Conservation (phyloP, 2,888 invertebrate genomes). For the Ceramica pisi region DNA sequence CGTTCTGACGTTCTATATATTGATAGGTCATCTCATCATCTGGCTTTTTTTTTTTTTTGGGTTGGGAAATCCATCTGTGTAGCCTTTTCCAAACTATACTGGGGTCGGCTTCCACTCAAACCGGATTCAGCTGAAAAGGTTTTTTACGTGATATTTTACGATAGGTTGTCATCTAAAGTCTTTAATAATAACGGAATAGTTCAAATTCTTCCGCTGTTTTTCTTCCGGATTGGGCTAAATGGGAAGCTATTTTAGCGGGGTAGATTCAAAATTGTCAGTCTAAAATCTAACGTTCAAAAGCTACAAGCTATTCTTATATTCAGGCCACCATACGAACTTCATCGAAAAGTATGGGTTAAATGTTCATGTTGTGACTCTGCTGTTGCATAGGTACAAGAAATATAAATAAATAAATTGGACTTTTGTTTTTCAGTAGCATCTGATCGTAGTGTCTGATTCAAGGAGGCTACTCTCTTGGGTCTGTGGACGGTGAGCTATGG, state of each 20-base stretch:
- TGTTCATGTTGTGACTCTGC: background rate
- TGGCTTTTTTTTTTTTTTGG: too few species aligned
- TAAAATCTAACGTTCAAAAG: background rate
- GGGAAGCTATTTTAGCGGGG: background rate
- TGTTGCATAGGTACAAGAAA: background rate
- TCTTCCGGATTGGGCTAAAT: background rate
- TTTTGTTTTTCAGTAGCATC: background rate
- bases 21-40: too few species aligned
- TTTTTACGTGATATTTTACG: too few species aligned
- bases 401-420: background rate
- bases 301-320: background rate
- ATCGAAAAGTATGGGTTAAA: background rate
- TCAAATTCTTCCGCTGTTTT: background rate
- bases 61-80: too few species aligned
- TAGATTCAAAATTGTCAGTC: conserved; percentile 2
- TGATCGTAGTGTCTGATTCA: too few species aligned
- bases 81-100: too few species aligned
- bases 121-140: too few species aligned
- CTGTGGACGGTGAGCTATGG: too few species aligned
- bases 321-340: background rate
- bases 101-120: too few species aligned
- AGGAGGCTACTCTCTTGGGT: too few species aligned
- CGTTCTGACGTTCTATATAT: too few species aligned
- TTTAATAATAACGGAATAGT: background rate
- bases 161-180: too few species aligned